Percentiles rank a stretch among this genome's conserved stretches.
phyloP scores from a whole-genome alignment of 1,140 invertebrate species.

The Archivesica marissinica region DNA sequence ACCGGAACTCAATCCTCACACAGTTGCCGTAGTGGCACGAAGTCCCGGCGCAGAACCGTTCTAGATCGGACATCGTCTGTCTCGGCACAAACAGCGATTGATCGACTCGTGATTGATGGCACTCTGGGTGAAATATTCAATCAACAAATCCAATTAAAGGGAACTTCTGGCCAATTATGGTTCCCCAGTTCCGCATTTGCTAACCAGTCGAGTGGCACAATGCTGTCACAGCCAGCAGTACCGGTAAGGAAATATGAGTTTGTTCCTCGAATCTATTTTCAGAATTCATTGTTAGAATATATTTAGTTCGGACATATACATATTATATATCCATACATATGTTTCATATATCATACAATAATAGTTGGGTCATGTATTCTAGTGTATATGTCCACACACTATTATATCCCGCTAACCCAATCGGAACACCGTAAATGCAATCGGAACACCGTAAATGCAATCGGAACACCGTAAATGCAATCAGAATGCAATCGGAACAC shows the following conservation, averaged over 20 bases:
- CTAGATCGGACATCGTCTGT: too few species aligned
- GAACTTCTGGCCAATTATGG: background rate
- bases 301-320: background rate
- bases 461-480: too few species aligned
- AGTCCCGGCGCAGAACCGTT: too few species aligned
- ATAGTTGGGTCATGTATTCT: background rate
- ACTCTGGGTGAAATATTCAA: slow-evolving; percentile 9
- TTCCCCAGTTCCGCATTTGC: background rate
- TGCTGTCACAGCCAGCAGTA: slow-evolving; percentile 4
- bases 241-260: slow-evolving; percentile 11
- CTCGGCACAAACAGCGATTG: background rate
- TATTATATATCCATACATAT: background rate
- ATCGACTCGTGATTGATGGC: background rate
- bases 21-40: too few species aligned
- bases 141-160: background rate
- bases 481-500: too few species aligned
- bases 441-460: too few species aligned
- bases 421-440: too few species aligned
- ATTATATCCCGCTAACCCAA: too few species aligned
- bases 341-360: background rate
- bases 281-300: background rate
- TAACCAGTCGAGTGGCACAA: background rate
- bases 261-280: background rate
- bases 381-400: background rate
- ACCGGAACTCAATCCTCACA: too few species aligned